These are phyloP conservation scores for Sialia sialis DNA, from an alignment of 2,113 vertebrate genomes.

Conservation along the genomic window DNA sequence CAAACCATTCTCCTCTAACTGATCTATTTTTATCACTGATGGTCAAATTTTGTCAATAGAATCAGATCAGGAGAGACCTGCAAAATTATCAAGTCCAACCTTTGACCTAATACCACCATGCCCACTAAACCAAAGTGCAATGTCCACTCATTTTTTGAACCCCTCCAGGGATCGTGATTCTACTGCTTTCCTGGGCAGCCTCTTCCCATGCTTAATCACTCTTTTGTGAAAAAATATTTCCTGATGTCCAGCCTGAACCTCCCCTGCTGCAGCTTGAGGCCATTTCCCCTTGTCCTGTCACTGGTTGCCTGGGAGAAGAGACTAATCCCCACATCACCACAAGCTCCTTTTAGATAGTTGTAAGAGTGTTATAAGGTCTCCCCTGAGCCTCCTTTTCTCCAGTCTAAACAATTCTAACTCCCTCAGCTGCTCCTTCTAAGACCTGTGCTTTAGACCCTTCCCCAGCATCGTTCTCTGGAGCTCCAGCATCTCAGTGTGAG, in stretches of 20 bases:
- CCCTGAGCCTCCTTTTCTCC: not conserved
- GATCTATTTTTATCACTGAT: not conserved
- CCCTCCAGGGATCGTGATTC: not conserved
- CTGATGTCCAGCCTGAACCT: not conserved
- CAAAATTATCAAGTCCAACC: not conserved
- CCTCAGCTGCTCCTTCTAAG: not conserved
- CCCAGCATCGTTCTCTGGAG: not conserved
- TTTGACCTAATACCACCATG: not conserved
- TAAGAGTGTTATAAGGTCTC: not conserved
- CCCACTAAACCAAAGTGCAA: not conserved
- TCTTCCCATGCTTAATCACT: not conserved
- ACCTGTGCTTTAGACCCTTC: not conserved
- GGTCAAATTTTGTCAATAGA: not conserved
- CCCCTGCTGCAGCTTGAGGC: not conserved
- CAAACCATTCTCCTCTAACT: not conserved
- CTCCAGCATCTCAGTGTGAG: not conserved
- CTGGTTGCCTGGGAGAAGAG: not conserved
- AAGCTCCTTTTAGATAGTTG: not conserved
- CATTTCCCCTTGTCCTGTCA: not conserved
- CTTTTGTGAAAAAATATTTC: not conserved
- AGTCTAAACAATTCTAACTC: not conserved
- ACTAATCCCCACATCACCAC: not conserved
- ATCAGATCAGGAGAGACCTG: not conserved
- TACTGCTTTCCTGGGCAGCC: not conserved
- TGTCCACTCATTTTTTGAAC: not conserved